Evolutionary conservation across 2,888 invertebrate species (phyloP), one percentile per base, ranked within the genome.

Genomic region (Gastrophysa polygoni): DNA sequence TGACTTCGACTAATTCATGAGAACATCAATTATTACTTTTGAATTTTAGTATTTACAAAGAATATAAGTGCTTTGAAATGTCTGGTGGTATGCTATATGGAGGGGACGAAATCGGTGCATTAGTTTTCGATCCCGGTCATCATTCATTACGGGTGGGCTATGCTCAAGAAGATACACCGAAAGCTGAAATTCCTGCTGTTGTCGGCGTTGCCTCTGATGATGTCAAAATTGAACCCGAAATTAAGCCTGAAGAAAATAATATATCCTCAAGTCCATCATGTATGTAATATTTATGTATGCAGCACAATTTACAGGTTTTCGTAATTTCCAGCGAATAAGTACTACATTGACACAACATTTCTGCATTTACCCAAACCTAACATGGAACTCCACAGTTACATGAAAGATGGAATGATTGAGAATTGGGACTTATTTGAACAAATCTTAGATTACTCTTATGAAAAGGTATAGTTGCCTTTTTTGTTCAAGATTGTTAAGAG

Each of bases 401-500:
- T 99, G 90, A 98, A 98, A 80, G 98, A 98, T 73, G 97, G 98
- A 49, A 96, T 98, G 91, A 92, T 99, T 48, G 98, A 99, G 75
- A 97, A 99, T 81, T 99, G 98, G 98, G 98, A 98, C 77, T 84
- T 97, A 64, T 99, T 99, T 82, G 99, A 99, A 82, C 94, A 96
- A 82, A 92, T 98, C 74, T 83, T 93, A 21, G 97, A 99, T 78
- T 95, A 98, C 80, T 92, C 95, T 0, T 98, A 98, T 79, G 89
- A 91, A 44, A 94, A 95, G 83, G 89, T 32, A 17, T 17, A 20
- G 0, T 38, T 3, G 38, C n/a, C 10, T 14, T 28, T 50, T 5
- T 50, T 54, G 16, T 29, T 43, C 16, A 10, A 48, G 17, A 46
- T 43, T n/a, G n/a, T n/a, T n/a, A n/a, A n/a, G n/a, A n/a, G n/a